A percentile compares a stretch with the other conserved stretches of the same genome.
These are phyloP conservation scores for Chironomus riparius DNA, from an alignment of 2,888 invertebrate species.

Conservation along the genomic window DNA sequence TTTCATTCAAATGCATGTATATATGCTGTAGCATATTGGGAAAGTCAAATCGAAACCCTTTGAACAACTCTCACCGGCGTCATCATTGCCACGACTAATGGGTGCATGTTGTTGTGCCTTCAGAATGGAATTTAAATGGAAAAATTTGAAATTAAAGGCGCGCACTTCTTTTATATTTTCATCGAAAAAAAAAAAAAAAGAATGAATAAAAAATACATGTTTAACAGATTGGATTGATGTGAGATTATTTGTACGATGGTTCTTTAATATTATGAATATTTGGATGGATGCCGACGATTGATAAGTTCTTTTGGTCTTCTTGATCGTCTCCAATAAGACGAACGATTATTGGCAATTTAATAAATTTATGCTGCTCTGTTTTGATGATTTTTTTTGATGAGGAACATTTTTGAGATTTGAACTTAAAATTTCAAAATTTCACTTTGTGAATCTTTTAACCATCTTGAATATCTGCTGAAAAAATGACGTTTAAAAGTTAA, in stretches of 20 bases:
- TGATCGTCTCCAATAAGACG: neutral
- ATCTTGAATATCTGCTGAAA: too few species aligned
- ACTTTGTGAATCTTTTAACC: too few species aligned
- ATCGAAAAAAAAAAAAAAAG: neutral
- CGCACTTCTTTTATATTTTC: neutral
- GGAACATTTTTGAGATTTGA: too few species aligned
- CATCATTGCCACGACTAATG: neutral
- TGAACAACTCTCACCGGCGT: neutral
- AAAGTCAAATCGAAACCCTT: too few species aligned
- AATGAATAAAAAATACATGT: constrained; percentile 6
- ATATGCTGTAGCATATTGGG: too few species aligned
- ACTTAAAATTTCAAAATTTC: too few species aligned
- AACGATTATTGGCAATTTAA: constrained; percentile 10
- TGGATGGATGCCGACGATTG: neutral
- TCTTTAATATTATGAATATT: neutral
- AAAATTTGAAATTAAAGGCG: constrained; percentile 13
- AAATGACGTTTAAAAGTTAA: too few species aligned
- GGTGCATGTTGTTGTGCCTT: neutral
- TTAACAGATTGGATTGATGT: constrained; percentile 21
- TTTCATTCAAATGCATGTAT: neutral
- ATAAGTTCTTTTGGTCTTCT: neutral
- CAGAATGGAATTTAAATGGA: constrained; percentile 23
- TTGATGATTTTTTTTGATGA: too few species aligned
- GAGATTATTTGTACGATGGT: constrained; percentile 4
- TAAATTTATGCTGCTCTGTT: neutral